Base-by-base conservation (phyloP, 92 coral and sea anemone species). In the Chrysogorgia sp. region DNA sequence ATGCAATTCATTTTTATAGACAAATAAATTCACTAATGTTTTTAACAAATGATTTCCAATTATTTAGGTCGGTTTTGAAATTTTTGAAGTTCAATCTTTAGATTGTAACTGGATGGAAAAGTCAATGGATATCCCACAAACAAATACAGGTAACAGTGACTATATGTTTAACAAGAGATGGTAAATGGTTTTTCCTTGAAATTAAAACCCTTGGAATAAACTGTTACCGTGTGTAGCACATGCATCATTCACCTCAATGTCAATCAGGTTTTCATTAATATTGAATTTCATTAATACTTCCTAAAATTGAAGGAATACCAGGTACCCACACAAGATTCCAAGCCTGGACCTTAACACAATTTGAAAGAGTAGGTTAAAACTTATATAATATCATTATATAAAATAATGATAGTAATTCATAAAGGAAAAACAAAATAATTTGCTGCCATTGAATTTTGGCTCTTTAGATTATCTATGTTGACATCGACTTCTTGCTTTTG, bases 291-390 rank as follows among this genome's bases (percentile, higher is more conserved):
- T 30, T 52, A 9, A 48, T 13, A 32, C 63, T 3, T 34, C 80
- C 81, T 40, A 43, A 15, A 0, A 60, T 85, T 20, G 30, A 59
- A 41, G 85, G 92, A 35, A 89, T 91, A 23, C 77, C 52, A 30
- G 92, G 97, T 8, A 91, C 97, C 13, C 90, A 91, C 77, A 88
- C 97, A 10, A 82, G 97, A 24, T 91, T 86, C 47, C 88, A 86
- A 20, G 97, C 97, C 2, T 91, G 92, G 92, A 91, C 69, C 43
- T 84, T 70, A 40, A 81, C 90, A 7, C 84, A 89, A 56, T 91
- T 74, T 77, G 71, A 69, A 35, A 69, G 55, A 49, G 76, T 69
- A 45, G 28, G 76, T 49, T 26, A 8, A 29, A 15, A 2, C 32
- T 32, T 14, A 10, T 9, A 31, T 29, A 30, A 14, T 25, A 7